These are phyloP conservation scores for Galagoides demidoff DNA, from an alignment of 2,797 vertebrate genomes.

Conservation along the genomic window DNA sequence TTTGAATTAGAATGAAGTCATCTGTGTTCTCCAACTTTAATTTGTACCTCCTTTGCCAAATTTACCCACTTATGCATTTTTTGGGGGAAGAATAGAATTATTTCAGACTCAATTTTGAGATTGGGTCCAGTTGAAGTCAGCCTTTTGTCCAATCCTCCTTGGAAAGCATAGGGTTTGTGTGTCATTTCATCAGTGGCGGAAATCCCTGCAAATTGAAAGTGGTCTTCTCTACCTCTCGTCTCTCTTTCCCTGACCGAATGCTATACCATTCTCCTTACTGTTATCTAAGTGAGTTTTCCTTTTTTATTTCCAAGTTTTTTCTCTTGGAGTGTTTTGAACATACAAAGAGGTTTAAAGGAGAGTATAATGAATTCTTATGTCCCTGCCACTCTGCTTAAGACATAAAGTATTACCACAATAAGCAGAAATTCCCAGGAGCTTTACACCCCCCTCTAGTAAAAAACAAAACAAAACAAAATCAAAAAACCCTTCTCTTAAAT, in stretches of 20 bases:
- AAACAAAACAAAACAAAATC: not conserved
- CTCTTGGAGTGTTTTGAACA: not conserved
- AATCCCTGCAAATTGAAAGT: not conserved
- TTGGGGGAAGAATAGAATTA: not conserved
- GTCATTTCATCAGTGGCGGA: not conserved
- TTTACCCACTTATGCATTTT: slow-evolving; percentile 2
- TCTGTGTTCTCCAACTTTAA: not conserved
- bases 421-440: not conserved
- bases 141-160: not conserved
- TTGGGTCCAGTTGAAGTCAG: not conserved
- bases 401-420: not conserved
- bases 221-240: not conserved
- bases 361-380: not conserved
- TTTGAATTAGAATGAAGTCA: slow-evolving; percentile 50
- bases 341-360: not conserved
- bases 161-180: not conserved
- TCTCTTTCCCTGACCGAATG: not conserved
- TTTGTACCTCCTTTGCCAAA: not conserved
- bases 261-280: not conserved
- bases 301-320: not conserved
- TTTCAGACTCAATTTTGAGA: not conserved
- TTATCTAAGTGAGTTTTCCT: not conserved
- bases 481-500: not conserved
- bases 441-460: not conserved
- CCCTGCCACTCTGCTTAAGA: not conserved